These are phyloP conservation scores for Himalopsyche japonica DNA, from an alignment of 2,888 invertebrate genomes.

Conservation along the genomic window DNA sequence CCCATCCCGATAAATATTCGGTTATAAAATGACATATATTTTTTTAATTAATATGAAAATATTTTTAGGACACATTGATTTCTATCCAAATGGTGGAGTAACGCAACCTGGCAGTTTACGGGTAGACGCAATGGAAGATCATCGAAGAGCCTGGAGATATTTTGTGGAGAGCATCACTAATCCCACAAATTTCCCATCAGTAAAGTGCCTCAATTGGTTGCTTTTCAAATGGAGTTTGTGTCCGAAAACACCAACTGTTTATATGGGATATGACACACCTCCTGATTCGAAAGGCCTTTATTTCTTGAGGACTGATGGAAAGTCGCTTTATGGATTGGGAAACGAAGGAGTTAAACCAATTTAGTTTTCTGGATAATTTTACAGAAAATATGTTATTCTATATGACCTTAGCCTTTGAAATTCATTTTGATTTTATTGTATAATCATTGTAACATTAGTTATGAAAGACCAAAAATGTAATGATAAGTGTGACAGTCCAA, in stretches of 20 bases:
- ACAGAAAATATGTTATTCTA: too few relatives aligned
- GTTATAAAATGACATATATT: too few relatives aligned
- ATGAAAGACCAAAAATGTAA: too few relatives aligned
- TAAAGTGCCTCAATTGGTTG: conserved; percentile 46
- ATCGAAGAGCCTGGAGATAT: conserved; percentile 49
- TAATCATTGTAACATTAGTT: too few relatives aligned
- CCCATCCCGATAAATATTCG: too few relatives aligned
- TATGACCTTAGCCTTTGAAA: too few relatives aligned
- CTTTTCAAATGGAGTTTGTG: conserved; percentile 43
- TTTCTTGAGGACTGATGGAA: conserved; percentile 6
- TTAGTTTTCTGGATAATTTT: too few relatives aligned
- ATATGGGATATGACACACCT: conserved; percentile 7
- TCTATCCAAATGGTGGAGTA: conserved; percentile 51
- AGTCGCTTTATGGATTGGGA: not conserved
- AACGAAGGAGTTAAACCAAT: not conserved
- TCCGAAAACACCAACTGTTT: not conserved
- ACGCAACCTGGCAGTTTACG: conserved; percentile 50
- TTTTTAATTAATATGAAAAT: too few relatives aligned
- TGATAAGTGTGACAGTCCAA: too few relatives aligned
- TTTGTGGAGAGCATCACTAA: conserved; percentile 47
- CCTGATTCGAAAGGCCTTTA: not conserved
- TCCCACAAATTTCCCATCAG: conserved; percentile 45
- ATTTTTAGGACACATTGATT: conserved; percentile 52
- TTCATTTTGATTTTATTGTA: too few relatives aligned
- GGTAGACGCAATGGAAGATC: conserved; percentile 46